These are phyloP conservation scores for Kryptopterus vitreolus DNA, from an alignment of 2,797 vertebrate species.

Conservation along the genomic window DNA sequence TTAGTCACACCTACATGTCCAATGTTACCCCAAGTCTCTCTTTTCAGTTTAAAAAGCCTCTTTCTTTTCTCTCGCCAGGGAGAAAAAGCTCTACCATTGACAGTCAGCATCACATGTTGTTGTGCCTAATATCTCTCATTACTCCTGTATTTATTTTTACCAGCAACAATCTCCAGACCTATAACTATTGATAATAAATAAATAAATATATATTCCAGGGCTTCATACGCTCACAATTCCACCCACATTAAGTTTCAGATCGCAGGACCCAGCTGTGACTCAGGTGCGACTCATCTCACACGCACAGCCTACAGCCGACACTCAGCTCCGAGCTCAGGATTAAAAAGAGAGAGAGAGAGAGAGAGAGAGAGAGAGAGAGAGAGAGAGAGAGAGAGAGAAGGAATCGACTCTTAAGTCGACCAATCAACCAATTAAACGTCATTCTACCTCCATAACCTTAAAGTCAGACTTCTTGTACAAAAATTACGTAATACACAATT, in stretches of 20 bases:
- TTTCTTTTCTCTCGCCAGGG: no score
- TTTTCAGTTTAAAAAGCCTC: not conserved
- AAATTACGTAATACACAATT: not conserved
- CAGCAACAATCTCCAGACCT: not conserved
- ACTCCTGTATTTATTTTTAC: not conserved
- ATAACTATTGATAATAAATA: not conserved
- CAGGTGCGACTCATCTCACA: slow-evolving; percentile 56
- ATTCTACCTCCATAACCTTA: not conserved
- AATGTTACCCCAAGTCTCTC: not conserved
- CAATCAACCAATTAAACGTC: no score
- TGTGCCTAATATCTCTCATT: not conserved
- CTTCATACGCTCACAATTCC: slow-evolving; percentile 8
- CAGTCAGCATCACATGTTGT: not conserved
- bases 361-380: no score
- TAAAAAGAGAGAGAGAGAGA: no score
- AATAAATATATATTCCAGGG: not conserved
- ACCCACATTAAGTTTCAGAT: slow-evolving; percentile 43
- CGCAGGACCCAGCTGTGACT: slow-evolving; percentile 55
- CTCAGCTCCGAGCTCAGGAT: slow-evolving; percentile 15
- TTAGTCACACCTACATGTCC: no score
- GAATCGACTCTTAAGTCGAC: not conserved
- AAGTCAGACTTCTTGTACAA: not conserved
- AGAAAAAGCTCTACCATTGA: not conserved
- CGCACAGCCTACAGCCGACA: not conserved
- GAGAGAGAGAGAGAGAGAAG: not conserved